Evolutionary conservation across 2,888 invertebrate species (phyloP), one percentile per base, ranked within the genome.

Genomic region (Drymonia ruficornis): DNA sequence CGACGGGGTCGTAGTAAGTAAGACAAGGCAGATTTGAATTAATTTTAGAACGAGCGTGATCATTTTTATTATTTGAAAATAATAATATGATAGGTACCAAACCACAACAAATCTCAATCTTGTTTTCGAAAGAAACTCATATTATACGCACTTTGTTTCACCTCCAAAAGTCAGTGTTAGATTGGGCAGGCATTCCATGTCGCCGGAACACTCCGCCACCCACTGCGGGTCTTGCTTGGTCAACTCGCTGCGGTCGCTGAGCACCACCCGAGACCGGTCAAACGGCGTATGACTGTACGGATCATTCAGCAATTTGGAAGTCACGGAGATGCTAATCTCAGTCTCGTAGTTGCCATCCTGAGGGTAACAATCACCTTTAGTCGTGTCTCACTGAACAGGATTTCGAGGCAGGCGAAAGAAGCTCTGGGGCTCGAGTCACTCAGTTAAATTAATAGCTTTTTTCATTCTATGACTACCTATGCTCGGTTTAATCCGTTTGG

Each of bases 191-290:
- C 84, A 78, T 1, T 40, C 59, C 1, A 59, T 48, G 2, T 38
- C 29, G 1, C 62, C 67, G 0, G 49, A 42, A 49, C 85, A 86
- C 13, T 78, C 78, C 3, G 68, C 72, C 0, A 73, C 78, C 62
- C 70, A 71, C 9, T 75, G 43, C 0, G 59, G 28, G 1, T 52
- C 65, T 0, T 23, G n/a, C 0, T 53, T 1, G 0, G 13, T 15
- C 5, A 81, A 47, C 0, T 13, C 4, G 46, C 83, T 84, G 1
- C 18, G 34, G 9, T 77, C 74, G 49, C 79, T 81, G 1, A 86
- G 48, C 0, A 74, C 40, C 0, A 80, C 81, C 13, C 61, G 70
- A 0, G 52, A 34, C 0, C 53, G 34, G 0, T 73, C 52, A 36
- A 80, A 79, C 0, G 47, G 19, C 0, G 0, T 2, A 0, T 47